Evolutionary conservation across 2,888 invertebrate species (phyloP).

Genomic region (Xestia xanthographa): DNA sequence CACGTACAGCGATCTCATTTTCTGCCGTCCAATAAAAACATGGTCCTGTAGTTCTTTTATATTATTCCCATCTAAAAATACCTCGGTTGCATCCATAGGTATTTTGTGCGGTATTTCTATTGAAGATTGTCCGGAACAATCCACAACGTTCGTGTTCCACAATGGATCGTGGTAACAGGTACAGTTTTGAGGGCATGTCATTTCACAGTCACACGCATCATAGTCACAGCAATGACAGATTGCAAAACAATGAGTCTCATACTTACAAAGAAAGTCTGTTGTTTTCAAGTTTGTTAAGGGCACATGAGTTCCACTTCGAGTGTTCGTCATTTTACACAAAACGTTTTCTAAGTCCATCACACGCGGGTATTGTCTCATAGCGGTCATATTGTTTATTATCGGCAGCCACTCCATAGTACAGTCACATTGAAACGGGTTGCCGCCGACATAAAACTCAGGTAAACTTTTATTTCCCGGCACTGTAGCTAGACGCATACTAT

Average conservation of each 20-base stretch:
- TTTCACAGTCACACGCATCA: constrained; percentile 98
- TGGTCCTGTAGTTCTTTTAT: constrained; percentile 95
- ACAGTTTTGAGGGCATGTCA: constrained; percentile 98
- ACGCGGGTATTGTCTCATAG: constrained; percentile 95
- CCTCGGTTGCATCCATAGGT: constrained; percentile 98
- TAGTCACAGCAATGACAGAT: constrained; percentile 99
- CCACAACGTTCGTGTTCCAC: constrained; percentile 98
- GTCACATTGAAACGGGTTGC: constrained; percentile 98
- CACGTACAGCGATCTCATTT: constrained; percentile 95
- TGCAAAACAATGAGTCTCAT: constrained; percentile 98
- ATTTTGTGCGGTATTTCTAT: constrained; percentile 95
- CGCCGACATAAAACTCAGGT: constrained; percentile 97
- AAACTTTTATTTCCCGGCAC: constrained; percentile 93
- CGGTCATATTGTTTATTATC: constrained; percentile 96
- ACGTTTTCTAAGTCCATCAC: constrained; percentile 97
- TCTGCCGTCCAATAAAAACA: constrained; percentile 97
- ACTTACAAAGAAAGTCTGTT: constrained; percentile 97
- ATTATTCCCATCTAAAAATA: constrained; percentile 97
- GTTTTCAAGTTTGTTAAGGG: constrained; percentile 94
- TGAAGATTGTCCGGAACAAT: constrained; percentile 95
- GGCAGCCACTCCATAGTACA: constrained; percentile 99
- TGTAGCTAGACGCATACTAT: constrained; percentile 94
- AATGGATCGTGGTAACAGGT: constrained; percentile 98
- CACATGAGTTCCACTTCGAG: constrained; percentile 94
- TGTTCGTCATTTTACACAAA: constrained; percentile 96